Conservation (phyloP, 2,888 invertebrate species). For the Ptychoptera contaminata region DNA sequence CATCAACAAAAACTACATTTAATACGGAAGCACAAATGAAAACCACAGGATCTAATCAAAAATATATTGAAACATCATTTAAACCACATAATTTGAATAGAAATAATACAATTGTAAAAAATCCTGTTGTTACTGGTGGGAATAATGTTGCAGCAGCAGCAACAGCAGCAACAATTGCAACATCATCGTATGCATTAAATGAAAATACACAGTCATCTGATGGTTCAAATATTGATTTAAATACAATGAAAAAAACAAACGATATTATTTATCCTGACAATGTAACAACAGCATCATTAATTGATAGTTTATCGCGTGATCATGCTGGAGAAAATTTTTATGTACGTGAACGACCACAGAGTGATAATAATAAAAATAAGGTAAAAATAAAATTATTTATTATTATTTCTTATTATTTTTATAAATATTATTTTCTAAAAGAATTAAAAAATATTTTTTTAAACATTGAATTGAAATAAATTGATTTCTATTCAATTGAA, state of each 20-base stretch:
- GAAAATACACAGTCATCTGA: background rate
- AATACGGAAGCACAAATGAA: conserved; percentile 9
- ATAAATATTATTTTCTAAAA: no score
- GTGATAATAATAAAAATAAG: conserved; percentile 4
- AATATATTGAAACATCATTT: conserved; percentile 6
- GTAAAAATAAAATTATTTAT: background rate
- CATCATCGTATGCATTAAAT: background rate
- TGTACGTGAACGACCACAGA: conserved; percentile 5
- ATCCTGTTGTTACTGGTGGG: background rate
- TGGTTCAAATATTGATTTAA: background rate
- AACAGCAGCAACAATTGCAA: no score
- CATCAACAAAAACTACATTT: conserved; percentile 16
- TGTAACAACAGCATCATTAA: conserved; percentile 29
- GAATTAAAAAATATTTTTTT: no score
- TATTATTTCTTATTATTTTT: no score
- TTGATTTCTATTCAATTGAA: no score
- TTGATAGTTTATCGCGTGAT: conserved; percentile 24
- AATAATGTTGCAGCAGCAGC: no score
- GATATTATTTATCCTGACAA: conserved; percentile 26
- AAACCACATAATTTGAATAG: conserved; percentile 1
- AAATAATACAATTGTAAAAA: background rate
- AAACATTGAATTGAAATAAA: no score
- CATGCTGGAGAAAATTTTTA: conserved; percentile 29
- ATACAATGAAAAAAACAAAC: conserved; percentile 6
- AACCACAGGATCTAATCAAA: background rate